These are phyloP conservation scores for Agriopis leucophaearia DNA, from an alignment of 2,888 invertebrate genomes.

Conservation along the genomic window DNA sequence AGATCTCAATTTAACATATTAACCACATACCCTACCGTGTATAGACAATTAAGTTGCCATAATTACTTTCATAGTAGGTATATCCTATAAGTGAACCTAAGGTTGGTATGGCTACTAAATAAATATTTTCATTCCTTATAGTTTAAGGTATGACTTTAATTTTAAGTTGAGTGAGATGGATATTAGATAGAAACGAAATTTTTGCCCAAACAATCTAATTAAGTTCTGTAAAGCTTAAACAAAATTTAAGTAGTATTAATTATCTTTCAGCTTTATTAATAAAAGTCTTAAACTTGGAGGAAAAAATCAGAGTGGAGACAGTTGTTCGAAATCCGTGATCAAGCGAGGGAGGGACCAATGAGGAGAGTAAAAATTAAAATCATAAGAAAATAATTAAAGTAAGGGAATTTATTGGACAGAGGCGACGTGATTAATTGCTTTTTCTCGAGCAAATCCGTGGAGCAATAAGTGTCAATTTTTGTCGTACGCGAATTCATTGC, in stretches of 20 bases:
- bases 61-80: too few relatives aligned
- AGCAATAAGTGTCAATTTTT: constrained; percentile 86
- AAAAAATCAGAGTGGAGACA: constrained; percentile 77
- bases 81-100: too few relatives aligned
- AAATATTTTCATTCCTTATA: background rate
- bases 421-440: constrained; percentile 85
- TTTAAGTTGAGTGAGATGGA: background rate
- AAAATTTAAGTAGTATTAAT: constrained; percentile 87
- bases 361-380: constrained; percentile 81
- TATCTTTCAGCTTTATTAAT: constrained; percentile 84
- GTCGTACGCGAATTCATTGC: constrained; percentile 69
- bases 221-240: constrained; percentile 79
- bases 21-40: too few relatives aligned
- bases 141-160: background rate
- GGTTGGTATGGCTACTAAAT: too few relatives aligned
- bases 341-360: constrained; percentile 48
- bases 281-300: constrained; percentile 74
- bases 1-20: too few relatives aligned
- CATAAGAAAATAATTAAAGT: constrained; percentile 87
- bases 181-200: background rate
- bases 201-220: constrained; percentile 68
- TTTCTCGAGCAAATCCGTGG: constrained; percentile 70
- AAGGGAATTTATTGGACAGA: constrained; percentile 85
- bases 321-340: constrained; percentile 65
- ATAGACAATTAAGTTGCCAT: too few relatives aligned